Evolutionary conservation across 2,888 invertebrate genomes (phyloP).

Genomic region (Diarsia dahlii): DNA sequence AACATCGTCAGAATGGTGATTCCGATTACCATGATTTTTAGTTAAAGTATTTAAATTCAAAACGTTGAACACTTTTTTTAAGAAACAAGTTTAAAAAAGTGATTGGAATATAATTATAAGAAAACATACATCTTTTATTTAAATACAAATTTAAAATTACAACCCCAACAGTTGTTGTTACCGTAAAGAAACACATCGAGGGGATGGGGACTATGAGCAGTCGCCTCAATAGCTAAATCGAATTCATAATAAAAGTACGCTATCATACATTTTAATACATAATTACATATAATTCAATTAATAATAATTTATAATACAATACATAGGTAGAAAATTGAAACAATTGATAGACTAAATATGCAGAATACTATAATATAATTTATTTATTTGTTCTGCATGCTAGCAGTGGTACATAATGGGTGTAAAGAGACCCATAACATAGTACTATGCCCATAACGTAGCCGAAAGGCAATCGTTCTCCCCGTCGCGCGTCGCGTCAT

Average conservation of each 20-base stretch:
- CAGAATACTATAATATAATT: neutral
- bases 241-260: neutral
- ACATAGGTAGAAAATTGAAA: neutral
- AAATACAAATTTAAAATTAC: neutral
- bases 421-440: neutral
- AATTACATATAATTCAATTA: neutral
- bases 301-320: neutral
- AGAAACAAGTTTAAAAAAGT: conserved; percentile 27
- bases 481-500: neutral
- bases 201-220: neutral
- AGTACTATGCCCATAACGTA: too few relatives aligned
- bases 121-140: neutral
- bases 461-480: neutral
- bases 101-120: conserved; percentile 14
- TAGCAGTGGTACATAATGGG: neutral
- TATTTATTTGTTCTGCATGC: neutral
- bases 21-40: conserved; percentile 23
- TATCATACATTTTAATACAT: conserved; percentile 12
- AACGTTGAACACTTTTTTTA: conserved; percentile 30
- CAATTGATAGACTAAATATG: neutral
- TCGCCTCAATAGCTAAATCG: neutral
- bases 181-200: neutral
- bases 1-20: neutral
- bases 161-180: too few relatives aligned
- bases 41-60: conserved; percentile 11